Percentiles rank a stretch among this genome's conserved stretches.
phyloP scores from a whole-genome alignment of 1,140 invertebrate genomes.

The Apocrypta bakeri region DNA sequence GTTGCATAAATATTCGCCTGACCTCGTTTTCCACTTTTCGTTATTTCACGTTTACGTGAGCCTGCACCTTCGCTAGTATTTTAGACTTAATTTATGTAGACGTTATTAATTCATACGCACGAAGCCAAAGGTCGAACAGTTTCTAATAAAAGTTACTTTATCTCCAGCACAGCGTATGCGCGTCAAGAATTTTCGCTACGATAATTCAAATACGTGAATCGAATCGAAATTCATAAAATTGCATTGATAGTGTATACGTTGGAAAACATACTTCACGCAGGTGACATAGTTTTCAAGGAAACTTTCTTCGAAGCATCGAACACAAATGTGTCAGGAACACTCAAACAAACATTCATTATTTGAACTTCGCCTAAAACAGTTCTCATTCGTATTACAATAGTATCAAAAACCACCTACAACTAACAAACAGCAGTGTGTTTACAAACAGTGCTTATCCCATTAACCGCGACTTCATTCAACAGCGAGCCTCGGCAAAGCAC shows the following conservation, averaged over 20 bases:
- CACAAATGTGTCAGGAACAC: background rate
- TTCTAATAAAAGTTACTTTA: too few species aligned
- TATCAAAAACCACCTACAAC: background rate
- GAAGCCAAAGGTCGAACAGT: too few species aligned
- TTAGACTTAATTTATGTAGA: constrained; percentile 14
- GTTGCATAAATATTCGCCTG: constrained; percentile 10
- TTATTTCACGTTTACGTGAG: too few species aligned
- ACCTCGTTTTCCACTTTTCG: constrained; percentile 37
- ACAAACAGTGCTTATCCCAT: background rate
- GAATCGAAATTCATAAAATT: background rate
- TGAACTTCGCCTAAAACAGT: too few species aligned
- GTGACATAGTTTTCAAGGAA: too few species aligned
- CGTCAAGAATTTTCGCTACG: too few species aligned
- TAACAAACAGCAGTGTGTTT: background rate
- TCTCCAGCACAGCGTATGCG: too few species aligned
- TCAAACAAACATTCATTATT: background rate
- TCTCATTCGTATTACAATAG: background rate
- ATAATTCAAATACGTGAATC: too few species aligned
- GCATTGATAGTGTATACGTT: too few species aligned
- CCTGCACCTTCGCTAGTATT: too few species aligned
- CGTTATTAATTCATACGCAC: background rate
- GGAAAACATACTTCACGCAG: too few species aligned
- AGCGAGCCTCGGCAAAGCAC: background rate
- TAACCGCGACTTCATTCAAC: background rate
- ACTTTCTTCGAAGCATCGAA: background rate